These are phyloP conservation scores for Drosophila pseudotalamancana DNA, from an alignment of 2,888 invertebrate genomes.

Conservation along the genomic window DNA sequence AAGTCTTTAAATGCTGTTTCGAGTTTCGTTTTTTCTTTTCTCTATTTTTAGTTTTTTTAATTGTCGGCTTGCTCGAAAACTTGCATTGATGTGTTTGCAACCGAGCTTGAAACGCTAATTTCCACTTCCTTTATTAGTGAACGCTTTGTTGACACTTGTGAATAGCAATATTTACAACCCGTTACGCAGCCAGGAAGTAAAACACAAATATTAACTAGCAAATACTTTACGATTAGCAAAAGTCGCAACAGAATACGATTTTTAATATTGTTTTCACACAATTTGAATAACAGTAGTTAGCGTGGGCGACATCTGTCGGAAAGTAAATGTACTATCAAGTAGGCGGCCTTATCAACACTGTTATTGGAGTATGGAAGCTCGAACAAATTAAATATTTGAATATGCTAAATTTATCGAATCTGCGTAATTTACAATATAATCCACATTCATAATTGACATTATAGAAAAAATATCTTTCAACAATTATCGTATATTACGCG, in stretches of 20 bases:
- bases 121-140: constrained; percentile 39
- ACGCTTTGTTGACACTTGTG: constrained; percentile 23
- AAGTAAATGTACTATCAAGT: not conserved
- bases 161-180: constrained; percentile 29
- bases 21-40: constrained; percentile 7
- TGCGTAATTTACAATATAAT: too few species aligned
- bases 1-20: constrained; percentile 38
- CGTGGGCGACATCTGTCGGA: constrained; percentile 18
- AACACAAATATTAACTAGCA: constrained; percentile 47
- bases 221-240: constrained; percentile 17
- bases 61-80: constrained; percentile 7
- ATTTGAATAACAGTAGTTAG: constrained; percentile 12
- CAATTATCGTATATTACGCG: not conserved
- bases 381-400: too few species aligned
- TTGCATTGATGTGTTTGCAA: constrained; percentile 23
- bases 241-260: constrained; percentile 5
- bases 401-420: too few species aligned
- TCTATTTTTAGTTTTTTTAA: constrained; percentile 21
- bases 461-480: not conserved
- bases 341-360: constrained; percentile 10
- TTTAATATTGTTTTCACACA: not conserved
- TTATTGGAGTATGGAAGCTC: too few species aligned
- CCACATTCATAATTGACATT: too few species aligned
- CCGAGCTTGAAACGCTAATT: constrained; percentile 40
- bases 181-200: constrained; percentile 53